Evolutionary conservation across 2,797 vertebrate species (phyloP).

Genomic region (Cynopterus sphinx): DNA sequence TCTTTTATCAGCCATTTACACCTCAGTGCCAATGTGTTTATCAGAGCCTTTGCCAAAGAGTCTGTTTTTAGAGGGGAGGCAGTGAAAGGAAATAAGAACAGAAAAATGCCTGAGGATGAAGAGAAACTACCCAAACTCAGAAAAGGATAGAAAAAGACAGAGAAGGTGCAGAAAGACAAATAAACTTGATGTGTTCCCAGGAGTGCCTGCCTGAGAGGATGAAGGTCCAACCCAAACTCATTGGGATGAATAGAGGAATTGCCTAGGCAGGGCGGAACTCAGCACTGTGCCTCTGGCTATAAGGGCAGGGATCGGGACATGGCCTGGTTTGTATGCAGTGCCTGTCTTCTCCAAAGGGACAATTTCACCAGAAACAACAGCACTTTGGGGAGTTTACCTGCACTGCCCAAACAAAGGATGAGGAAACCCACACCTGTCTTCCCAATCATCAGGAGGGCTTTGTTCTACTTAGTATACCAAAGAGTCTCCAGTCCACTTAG

Average conservation of each 20-base stretch:
- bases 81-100: background rate
- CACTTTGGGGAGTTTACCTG: background rate
- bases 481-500: slow-evolving; percentile 41
- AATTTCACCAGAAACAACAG: background rate
- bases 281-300: background rate
- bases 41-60: slow-evolving; percentile 33
- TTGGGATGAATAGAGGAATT: background rate
- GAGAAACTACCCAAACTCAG: background rate
- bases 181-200: background rate
- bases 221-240: background rate
- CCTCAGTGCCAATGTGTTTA: slow-evolving; percentile 38
- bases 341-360: background rate
- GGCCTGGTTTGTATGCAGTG: background rate
- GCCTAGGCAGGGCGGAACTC: rapidly evolving
- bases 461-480: background rate
- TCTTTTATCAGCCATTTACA: slow-evolving; percentile 54
- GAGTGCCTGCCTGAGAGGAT: background rate
- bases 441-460: background rate
- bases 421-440: slow-evolving; percentile 50
- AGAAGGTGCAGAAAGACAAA: background rate
- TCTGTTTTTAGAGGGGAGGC: background rate
- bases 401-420: background rate
- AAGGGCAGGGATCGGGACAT: background rate
- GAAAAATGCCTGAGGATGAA: background rate
- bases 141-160: background rate